These are phyloP conservation scores for Trachelus troglodyta DNA, from an alignment of 2,888 invertebrate species.

Conservation along the genomic window DNA sequence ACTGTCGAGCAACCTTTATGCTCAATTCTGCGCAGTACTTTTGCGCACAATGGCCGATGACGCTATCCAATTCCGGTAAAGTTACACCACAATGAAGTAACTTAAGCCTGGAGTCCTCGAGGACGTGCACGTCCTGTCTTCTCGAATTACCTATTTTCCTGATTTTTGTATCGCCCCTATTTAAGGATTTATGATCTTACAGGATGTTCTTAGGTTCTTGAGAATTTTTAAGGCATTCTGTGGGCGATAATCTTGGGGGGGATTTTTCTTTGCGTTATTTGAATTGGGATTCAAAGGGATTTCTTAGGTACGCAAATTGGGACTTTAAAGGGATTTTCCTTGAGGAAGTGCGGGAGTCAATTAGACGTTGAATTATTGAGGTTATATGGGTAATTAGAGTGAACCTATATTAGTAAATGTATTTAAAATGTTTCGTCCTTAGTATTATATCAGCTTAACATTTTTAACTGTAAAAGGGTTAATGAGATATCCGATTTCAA, in stretches of 20 bases:
- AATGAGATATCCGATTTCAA: neutral
- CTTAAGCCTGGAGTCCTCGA: constrained; percentile 26
- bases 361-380: neutral
- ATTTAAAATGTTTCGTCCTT: neutral
- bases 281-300: too few relatives aligned
- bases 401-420: too few relatives aligned
- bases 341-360: neutral
- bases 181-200: neutral
- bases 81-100: constrained; percentile 51
- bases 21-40: neutral
- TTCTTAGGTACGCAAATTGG: neutral
- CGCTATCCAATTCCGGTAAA: constrained; percentile 44
- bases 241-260: neutral
- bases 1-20: neutral
- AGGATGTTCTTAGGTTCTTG: neutral
- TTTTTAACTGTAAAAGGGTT: too few relatives aligned
- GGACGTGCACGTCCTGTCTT: neutral
- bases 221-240: neutral
- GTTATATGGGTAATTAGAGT: too few relatives aligned
- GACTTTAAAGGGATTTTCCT: neutral
- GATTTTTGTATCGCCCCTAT: neutral
- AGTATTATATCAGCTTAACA: neutral
- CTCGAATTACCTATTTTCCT: neutral
- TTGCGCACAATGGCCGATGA: constrained; percentile 30
- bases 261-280: neutral